phyloP scores from a whole-genome alignment of 2,113 vertebrate species.

The Myrmecophaga tridactyla region DNA sequence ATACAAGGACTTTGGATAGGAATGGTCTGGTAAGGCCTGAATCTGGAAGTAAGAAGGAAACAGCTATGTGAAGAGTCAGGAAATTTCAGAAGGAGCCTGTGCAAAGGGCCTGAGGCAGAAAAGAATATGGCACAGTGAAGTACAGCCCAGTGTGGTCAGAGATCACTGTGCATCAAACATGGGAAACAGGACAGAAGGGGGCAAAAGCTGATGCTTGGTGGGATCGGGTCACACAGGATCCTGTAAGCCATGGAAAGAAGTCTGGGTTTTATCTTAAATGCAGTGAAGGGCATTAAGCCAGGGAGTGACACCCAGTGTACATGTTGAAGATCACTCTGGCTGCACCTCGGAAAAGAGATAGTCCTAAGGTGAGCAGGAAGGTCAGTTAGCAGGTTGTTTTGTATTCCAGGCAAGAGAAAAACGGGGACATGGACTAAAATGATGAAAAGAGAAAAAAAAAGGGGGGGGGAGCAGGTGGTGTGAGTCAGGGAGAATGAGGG shows the following conservation, averaged over 20 bases:
- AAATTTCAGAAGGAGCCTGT: not conserved
- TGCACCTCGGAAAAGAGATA: not conserved
- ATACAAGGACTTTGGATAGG: not conserved
- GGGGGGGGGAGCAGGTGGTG: rapidly evolving
- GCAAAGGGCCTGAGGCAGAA: not conserved
- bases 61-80: rapidly evolving
- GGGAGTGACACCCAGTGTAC: not conserved
- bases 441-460: not conserved
- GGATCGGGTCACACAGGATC: not conserved
- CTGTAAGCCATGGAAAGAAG: not conserved
- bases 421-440: not conserved
- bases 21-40: not conserved
- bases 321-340: not conserved
- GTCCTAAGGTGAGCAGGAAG: not conserved
- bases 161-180: not conserved
- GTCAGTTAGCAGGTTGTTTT: not conserved
- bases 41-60: not conserved
- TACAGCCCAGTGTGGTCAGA: not conserved
- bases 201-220: rapidly evolving
- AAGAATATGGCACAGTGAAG: not conserved
- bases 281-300: not conserved
- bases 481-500: too few relatives aligned
- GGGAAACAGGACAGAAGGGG: not conserved
- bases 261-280: not conserved
- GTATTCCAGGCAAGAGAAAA: not conserved